These are phyloP conservation scores for Suncus etruscus DNA, from an alignment of 2,113 vertebrate species.

Conservation along the genomic window DNA sequence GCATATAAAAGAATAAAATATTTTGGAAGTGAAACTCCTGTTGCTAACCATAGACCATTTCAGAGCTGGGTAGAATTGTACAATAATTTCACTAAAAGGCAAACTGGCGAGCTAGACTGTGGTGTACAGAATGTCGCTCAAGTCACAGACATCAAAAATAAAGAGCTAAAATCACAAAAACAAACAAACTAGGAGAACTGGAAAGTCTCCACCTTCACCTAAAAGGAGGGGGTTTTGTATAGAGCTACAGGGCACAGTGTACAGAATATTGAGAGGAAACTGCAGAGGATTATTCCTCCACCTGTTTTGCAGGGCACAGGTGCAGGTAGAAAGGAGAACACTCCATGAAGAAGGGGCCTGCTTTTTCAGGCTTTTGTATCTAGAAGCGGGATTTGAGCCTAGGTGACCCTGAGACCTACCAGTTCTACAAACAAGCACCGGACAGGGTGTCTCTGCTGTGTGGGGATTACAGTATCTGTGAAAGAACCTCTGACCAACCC, in stretches of 20 bases:
- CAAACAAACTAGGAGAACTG: neutral
- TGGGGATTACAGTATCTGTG: neutral
- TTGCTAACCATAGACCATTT: neutral
- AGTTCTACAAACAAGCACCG: neutral
- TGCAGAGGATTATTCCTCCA: neutral
- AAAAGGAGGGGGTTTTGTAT: neutral
- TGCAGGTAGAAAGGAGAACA: neutral
- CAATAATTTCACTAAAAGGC: neutral
- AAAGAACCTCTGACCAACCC: neutral
- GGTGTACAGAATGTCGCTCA: neutral
- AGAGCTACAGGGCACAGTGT: neutral
- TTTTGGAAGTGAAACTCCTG: neutral
- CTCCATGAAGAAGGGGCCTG: neutral
- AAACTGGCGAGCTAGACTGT: neutral
- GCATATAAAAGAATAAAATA: neutral
- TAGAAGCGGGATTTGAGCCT: too few species aligned
- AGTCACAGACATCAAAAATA: slow-evolving; percentile 1
- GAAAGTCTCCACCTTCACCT: neutral
- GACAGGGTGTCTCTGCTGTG: neutral
- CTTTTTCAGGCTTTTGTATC: neutral
- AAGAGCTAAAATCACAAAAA: neutral
- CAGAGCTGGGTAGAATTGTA: too few species aligned
- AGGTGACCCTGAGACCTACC: neutral
- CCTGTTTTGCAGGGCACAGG: neutral
- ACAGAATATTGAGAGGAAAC: neutral